Percentiles rank a stretch among this genome's conserved stretches.
Conservation (phyloP, 2,113 vertebrate genomes). For the Poeciliopsis turrubarensis region DNA sequence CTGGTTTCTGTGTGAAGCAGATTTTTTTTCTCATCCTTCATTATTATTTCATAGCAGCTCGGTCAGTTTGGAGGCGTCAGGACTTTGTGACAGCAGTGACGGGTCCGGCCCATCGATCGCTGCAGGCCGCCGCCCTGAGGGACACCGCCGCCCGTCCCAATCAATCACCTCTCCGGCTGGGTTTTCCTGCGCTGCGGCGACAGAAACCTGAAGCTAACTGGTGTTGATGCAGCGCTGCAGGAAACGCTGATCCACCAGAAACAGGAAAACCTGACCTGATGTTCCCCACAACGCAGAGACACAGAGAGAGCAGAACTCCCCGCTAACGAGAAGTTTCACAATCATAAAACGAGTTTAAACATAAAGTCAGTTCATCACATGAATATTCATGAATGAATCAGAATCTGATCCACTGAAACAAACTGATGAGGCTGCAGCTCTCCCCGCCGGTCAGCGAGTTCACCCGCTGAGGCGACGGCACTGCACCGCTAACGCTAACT, state of each 20-base stretch:
- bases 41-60: neutral
- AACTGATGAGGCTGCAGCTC: neutral
- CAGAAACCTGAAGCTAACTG: slow-evolving; percentile 18
- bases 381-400: neutral
- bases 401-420: neutral
- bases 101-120: slow-evolving; percentile 20
- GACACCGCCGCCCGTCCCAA: slow-evolving; percentile 31
- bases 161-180: slow-evolving; percentile 46
- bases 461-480: too few species aligned
- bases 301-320: neutral
- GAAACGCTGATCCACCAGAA: neutral
- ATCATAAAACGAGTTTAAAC: neutral
- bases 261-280: too few species aligned
- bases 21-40: neutral
- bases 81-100: neutral
- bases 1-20: neutral
- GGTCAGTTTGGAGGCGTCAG: neutral
- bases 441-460: neutral
- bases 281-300: too few species aligned
- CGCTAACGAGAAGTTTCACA: neutral
- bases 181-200: slow-evolving; percentile 11
- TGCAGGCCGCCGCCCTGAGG: slow-evolving; percentile 1
- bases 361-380: neutral
- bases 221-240: neutral
- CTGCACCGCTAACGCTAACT: too few species aligned